These are phyloP conservation scores for Saxidomus purpurata DNA, from an alignment of 1,140 invertebrate genomes.

Conservation along the genomic window DNA sequence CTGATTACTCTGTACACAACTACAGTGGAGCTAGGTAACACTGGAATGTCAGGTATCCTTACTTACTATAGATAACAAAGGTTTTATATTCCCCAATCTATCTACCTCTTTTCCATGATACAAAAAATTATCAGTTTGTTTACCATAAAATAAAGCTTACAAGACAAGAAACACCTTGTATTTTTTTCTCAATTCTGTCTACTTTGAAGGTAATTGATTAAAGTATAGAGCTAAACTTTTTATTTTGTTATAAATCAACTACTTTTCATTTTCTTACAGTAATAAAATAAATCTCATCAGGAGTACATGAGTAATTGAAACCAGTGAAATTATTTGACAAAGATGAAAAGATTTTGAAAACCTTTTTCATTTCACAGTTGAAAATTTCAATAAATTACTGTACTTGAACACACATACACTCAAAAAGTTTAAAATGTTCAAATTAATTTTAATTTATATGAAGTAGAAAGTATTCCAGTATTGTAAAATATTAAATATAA, in stretches of 20 bases:
- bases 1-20: neutral
- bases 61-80: slow-evolving; percentile 1
- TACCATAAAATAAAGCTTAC: neutral
- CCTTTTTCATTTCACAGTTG: neutral
- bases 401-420: neutral
- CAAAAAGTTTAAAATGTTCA: neutral
- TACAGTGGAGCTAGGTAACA: slow-evolving; percentile 24
- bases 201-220: too few relatives aligned
- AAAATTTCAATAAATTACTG: neutral
- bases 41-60: slow-evolving; percentile 23
- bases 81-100: neutral
- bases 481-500: neutral
- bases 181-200: too few relatives aligned
- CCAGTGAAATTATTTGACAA: too few relatives aligned
- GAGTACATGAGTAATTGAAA: too few relatives aligned
- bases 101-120: neutral
- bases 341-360: neutral
- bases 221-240: too few relatives aligned
- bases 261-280: too few relatives aligned
- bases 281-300: too few relatives aligned
- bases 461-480: too few relatives aligned
- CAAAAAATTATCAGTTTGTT: slow-evolving; percentile 28
- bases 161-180: slow-evolving; percentile 7
- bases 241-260: too few relatives aligned
- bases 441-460: too few relatives aligned